Evolutionary conservation across 1,140 invertebrate genomes (phyloP), one percentile per base, ranked within the genome.

Genomic region (Cyclargus thomasi): DNA sequence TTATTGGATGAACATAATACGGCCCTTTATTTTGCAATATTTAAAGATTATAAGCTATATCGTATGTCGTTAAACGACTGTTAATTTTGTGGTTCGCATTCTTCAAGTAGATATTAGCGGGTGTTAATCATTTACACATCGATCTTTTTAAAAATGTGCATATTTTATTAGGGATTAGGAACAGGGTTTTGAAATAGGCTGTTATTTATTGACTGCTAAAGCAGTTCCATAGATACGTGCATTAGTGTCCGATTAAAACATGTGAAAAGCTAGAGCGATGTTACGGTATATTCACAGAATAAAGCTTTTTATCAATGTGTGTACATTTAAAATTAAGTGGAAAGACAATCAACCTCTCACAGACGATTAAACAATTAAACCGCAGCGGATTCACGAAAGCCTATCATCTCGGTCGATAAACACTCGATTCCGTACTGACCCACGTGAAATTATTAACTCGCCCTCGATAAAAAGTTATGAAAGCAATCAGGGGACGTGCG

Each of bases 401-500:
- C 18, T 20, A 59, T 20, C 3, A 59, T 20, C 18, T 20, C 20
- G 17, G 20, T 11, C 55, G 18, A 59, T 59, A 59, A 18, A 6
- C 55, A 59, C 39, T 47, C 14, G 39, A 47, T 59, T 59, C 18
- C 18, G 17, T 20, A 59, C 11, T 8, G 18, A 11, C 55, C 18
- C 18, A 21, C 23, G 57, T 55, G 65, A 66, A 66, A 29, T 29
- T 66, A 59, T 57, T 16, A 64, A 57, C 22, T 35, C 23, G 23
- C 53, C 1, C 11, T 23, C 17, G 18, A 53, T 57, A 53, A 21
- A 57, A 67, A 67, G 57, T 36, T 59, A 67, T 36, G 29, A 67
- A 57, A 59, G 35, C 65, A 29, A 67, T 62, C 29, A 67, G 23
- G 29, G 57, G 53, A 67, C 20, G 55, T 59, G 65, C 20, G 65